Base-by-base conservation (phyloP, 2,113 vertebrate genomes). In the Phainopepla nitens region DNA sequence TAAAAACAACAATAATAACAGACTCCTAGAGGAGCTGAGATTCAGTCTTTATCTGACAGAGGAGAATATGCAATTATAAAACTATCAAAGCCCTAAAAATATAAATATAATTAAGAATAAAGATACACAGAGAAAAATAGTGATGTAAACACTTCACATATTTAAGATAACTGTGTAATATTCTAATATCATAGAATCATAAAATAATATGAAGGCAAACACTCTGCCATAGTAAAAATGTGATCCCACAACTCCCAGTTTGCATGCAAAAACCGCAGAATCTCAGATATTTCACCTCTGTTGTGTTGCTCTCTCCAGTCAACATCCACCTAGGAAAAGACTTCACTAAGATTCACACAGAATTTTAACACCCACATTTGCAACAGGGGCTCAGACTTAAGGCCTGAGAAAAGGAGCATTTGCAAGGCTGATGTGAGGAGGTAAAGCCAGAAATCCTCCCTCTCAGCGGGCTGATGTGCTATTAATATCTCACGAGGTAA, bases 41-140 rank as follows among this genome's bases (percentile, higher is more conserved):
- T 93, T 97, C 90, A 69, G 60, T 70, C 88, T 97, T 96, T 96
- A 93, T 97, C 96, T 97, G 94, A 95, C 90, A 96, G 72, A 90
- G 64, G 95, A 97, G 92, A 64, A 90, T 89, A 96, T 5, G 25
- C 75, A 97, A 96, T 98, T 97, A 97, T 89, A 95, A 97, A 97
- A 90, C 95, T 95, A 97, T 96, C 87, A 96, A 95, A 90, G 78
- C 79, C 93, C 90, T 91, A 96, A 97, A 97, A 89, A 68, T 82
- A 88, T 94, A 97, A 90, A 97, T 97, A 97, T 96, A 97, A 97
- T 98, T 96, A 97, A 96, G 92, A 96, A 94, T 91, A 91, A 94
- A 97, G 87, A 95, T 71, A 83, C 31, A 54, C 62, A 84, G 29
- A 82, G 82, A 95, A 93, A 94, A 96, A 96, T 51, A 96, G 47